Conservation (phyloP, 2,797 vertebrate genomes). For the Leptodactylus fallax region DNA sequence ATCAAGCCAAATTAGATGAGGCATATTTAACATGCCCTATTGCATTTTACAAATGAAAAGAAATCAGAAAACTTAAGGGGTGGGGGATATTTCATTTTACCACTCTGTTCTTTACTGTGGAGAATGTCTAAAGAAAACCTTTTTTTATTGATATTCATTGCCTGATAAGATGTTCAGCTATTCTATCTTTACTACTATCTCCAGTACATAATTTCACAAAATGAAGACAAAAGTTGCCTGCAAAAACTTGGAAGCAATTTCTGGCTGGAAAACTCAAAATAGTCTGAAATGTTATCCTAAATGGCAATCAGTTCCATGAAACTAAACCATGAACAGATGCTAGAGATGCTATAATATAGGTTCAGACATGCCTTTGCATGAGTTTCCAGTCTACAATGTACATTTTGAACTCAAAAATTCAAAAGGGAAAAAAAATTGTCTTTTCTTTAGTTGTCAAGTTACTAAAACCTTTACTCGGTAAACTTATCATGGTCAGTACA, state of each 20-base stretch:
- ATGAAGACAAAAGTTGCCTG: neutral
- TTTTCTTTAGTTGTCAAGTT: neutral
- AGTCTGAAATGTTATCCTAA: slow-evolving; percentile 13
- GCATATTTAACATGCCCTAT: slow-evolving; percentile 47
- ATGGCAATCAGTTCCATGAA: neutral
- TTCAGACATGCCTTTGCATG: neutral
- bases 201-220: neutral
- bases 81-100: neutral
- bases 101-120: neutral
- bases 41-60: slow-evolving; percentile 34
- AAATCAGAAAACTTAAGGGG: neutral
- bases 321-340: slow-evolving; percentile 8
- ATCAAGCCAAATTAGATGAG: slow-evolving; percentile 49
- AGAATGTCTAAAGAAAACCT: neutral
- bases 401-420: neutral
- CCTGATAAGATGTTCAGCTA: slow-evolving; percentile 17
- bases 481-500: no score
- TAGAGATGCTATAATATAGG: neutral
- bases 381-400: neutral
- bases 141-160: slow-evolving; percentile 9
- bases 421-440: neutral
- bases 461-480: no score
- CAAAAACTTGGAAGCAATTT: slow-evolving; percentile 5
- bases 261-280: slow-evolving; percentile 15
- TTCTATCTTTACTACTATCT: neutral